Evolutionary conservation across 2,113 vertebrate genomes (phyloP).

Genomic region (Leptocoma aspasia): DNA sequence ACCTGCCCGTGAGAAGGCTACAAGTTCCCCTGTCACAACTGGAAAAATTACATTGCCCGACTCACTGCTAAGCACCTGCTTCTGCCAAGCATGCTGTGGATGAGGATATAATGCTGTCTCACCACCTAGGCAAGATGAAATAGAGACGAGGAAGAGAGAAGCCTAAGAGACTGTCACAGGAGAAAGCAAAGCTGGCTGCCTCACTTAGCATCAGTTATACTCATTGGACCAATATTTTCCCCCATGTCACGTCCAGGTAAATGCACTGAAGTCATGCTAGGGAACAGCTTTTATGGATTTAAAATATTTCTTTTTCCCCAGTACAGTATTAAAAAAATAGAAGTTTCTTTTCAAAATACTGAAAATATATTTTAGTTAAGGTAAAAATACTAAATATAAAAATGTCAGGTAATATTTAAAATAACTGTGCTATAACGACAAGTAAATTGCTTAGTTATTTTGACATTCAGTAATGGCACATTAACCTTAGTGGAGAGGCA

Average conservation of each 20-base stretch:
- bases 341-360: conserved; percentile 51
- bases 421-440: conserved; percentile 49
- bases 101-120: background rate
- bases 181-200: conserved; percentile 23
- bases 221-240: background rate
- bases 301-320: background rate
- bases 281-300: background rate
- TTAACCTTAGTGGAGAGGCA: background rate
- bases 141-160: background rate
- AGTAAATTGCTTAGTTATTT: conserved; percentile 28
- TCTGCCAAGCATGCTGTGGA: background rate
- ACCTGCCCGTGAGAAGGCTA: background rate
- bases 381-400: conserved; percentile 66
- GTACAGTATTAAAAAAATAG: conserved; percentile 68
- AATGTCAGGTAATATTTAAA: conserved; percentile 49
- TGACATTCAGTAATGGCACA: conserved; percentile 50
- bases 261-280: background rate
- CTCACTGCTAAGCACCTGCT: background rate
- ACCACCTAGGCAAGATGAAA: background rate
- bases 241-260: background rate
- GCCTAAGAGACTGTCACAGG: background rate
- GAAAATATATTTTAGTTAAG: conserved; percentile 65
- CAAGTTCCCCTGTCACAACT: background rate
- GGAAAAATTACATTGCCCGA: background rate
- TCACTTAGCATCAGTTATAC: background rate